These are phyloP conservation scores for Bactericera cockerelli DNA, from an alignment of 1,140 invertebrate genomes.

Conservation along the genomic window DNA sequence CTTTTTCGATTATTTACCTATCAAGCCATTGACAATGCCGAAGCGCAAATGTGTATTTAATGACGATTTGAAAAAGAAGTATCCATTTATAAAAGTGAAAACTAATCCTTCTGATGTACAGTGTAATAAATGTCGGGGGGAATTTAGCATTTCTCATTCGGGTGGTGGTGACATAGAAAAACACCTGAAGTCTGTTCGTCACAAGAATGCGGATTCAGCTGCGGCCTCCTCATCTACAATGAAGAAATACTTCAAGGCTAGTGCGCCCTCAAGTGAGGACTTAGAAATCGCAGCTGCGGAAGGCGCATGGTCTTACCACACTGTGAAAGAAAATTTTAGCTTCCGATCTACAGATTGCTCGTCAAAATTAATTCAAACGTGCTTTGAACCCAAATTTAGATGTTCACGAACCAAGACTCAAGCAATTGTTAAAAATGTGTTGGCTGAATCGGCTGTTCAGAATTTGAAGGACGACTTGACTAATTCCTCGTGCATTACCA, in stretches of 20 bases:
- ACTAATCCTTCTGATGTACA: neutral
- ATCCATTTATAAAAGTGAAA: constrained; percentile 11
- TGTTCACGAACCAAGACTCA: constrained; percentile 19
- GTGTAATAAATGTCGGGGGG: constrained; percentile 9
- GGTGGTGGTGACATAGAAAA: constrained; percentile 5
- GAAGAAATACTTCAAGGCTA: too few species aligned
- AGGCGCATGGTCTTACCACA: constrained; percentile 22
- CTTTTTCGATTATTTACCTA: too few species aligned
- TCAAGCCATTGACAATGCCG: constrained; percentile 4
- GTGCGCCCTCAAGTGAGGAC: constrained; percentile 6
- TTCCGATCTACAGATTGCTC: constrained; percentile 23
- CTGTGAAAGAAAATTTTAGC: constrained; percentile 19
- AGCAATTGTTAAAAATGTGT: too few species aligned
- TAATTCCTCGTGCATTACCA: constrained; percentile 16
- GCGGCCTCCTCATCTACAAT: constrained; percentile 1
- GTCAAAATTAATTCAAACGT: constrained; percentile 14
- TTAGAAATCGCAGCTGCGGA: constrained; percentile 16
- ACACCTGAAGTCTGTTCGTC: constrained; percentile 7
- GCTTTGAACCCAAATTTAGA: constrained; percentile 19
- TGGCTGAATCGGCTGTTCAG: constrained; percentile 17
- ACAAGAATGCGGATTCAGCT: constrained; percentile 4
- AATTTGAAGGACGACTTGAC: constrained; percentile 16
- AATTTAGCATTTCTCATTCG: constrained; percentile 3
- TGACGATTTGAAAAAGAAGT: constrained; percentile 8
- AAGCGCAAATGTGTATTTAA: constrained; percentile 12